Conservation (phyloP, 2,888 invertebrate genomes). For the Hypolimnas misippus region DNA sequence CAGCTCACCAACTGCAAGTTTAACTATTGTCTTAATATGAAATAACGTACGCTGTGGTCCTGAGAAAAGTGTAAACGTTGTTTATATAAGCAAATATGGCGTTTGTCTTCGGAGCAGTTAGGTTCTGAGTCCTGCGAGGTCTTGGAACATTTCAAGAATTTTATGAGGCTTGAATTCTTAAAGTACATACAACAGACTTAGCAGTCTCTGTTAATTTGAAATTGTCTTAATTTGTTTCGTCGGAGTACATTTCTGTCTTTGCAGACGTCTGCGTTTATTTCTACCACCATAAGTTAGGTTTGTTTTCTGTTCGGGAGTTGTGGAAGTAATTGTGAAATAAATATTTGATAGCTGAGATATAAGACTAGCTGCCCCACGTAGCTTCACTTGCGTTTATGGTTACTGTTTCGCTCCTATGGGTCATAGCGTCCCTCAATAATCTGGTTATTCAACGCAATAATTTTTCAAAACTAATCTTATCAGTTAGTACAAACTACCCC, state of each 20-base stretch:
- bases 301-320: neutral
- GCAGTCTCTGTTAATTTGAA: slow-evolving; percentile 73
- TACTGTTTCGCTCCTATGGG: too few species aligned
- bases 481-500: too few species aligned
- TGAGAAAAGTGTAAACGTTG: neutral
- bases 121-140: slow-evolving; percentile 32
- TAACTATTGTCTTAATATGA: neutral
- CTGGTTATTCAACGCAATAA: too few species aligned
- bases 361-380: too few species aligned
- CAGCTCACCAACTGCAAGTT: slow-evolving; percentile 27
- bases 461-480: neutral
- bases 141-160: slow-evolving; percentile 52
- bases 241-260: slow-evolving; percentile 66
- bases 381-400: too few species aligned
- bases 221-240: slow-evolving; percentile 77
- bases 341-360: neutral
- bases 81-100: slow-evolving; percentile 42
- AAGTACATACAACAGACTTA: slow-evolving; percentile 63
- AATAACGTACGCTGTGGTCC: slow-evolving; percentile 8
- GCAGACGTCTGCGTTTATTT: slow-evolving; percentile 22
- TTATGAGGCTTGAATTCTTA: slow-evolving; percentile 57
- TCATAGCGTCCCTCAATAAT: too few species aligned
- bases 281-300: neutral
- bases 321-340: neutral
- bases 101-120: slow-evolving; percentile 48